Base-by-base conservation (phyloP, 2,888 invertebrate species). In the Ommatoiulus sabulosus region DNA sequence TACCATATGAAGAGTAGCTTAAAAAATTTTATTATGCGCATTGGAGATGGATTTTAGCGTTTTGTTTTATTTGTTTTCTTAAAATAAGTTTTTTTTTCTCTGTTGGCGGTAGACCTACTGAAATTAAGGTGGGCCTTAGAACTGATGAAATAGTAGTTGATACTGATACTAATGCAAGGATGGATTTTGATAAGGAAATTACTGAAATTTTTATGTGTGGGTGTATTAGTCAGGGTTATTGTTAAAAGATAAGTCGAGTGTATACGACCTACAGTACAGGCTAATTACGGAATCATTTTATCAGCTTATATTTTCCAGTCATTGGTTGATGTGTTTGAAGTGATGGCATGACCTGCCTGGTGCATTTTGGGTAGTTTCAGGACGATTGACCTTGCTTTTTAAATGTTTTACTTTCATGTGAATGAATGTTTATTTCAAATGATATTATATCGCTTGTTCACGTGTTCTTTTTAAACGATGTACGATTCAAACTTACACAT, bases 271-370 rank as follows among this genome's bases (percentile, higher is more conserved):
- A 12, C 72, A n/a, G 0, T 17, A 72, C 80, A 80, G n/a, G n/a
- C 80, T 35, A 80, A 80, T 80, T 80, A 20, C 35, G 80, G 24
- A 24, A 35, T 80, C 35, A 80, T 24, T 12, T 35, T 80, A 72
- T 72, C 72, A 80, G 35, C 35, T 12, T 24, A 72, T 20, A 20
- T n/a, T 20, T 20, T 24, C 72, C n/a, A 72, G 7, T 20, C n/a
- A 24, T 10, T 80, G 20, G 35, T 80, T 80, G 35, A 80, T 35
- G 80, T 80, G 80, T 80, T 80, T 80, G 8, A 12, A 8, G 80
- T 35, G 80, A 35, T 80, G 80, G 80, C 35, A 80, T 80, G 80
- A 80, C 80, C 80, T 80, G 80, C 80, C 80, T 80, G 24, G 80
- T 80, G 80, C 80, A 80, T 80, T 80, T 80, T 80, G 80, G 80